Evolutionary conservation across 2,797 vertebrate species (phyloP).

Genomic region (Eulemur coronatus): DNA sequence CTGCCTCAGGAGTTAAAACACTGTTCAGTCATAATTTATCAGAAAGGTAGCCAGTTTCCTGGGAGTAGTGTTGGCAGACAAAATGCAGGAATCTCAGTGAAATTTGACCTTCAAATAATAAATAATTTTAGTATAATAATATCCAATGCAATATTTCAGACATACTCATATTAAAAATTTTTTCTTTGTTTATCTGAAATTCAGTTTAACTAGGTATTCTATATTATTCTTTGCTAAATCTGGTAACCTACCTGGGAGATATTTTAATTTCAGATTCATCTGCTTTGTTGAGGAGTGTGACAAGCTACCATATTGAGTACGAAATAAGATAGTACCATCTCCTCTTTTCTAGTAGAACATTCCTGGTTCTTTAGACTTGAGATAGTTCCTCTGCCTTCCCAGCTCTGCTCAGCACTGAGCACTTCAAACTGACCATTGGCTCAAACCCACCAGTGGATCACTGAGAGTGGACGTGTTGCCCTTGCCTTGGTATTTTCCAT

Average conservation of each 20-base stretch:
- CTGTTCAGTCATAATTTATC: not conserved
- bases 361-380: not conserved
- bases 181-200: not conserved
- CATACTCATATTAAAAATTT: not conserved
- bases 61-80: not conserved
- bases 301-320: not conserved
- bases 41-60: not conserved
- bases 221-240: slow-evolving; percentile 26
- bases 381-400: not conserved
- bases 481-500: not conserved
- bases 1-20: not conserved
- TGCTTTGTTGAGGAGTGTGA: not conserved
- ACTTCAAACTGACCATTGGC: not conserved
- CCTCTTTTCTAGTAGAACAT: not conserved
- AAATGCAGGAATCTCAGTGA: not conserved
- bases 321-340: not conserved
- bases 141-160: not conserved
- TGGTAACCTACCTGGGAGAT: not conserved
- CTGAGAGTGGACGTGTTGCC: not conserved
- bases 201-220: not conserved
- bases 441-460: not conserved
- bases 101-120: not conserved
- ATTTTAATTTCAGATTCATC: not conserved
- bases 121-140: not conserved
- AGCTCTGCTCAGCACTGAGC: not conserved